A percentile compares a stretch with the other conserved stretches of the same genome.
These are phyloP conservation scores for Mesochorus sp. DNA, from an alignment of 2,888 invertebrate species.

Conservation along the genomic window DNA sequence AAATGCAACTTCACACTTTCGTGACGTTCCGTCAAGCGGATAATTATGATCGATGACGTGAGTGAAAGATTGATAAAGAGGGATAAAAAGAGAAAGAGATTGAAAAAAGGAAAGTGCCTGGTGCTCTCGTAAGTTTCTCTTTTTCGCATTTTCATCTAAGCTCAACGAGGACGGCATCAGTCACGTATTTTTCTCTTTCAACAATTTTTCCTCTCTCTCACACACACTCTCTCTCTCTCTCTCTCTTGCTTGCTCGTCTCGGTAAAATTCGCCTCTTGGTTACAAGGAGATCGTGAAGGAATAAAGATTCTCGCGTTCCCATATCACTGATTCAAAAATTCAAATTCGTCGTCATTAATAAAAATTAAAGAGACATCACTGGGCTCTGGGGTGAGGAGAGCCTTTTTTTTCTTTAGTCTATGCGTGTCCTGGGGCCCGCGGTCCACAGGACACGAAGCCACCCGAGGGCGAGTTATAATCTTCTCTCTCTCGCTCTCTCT, in stretches of 20 bases:
- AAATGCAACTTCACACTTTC: constrained; percentile 56
- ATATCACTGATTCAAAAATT: constrained; percentile 82
- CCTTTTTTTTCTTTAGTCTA: constrained; percentile 63
- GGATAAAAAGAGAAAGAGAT: neutral
- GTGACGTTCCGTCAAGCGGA: constrained; percentile 68
- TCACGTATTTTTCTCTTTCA: constrained; percentile 69
- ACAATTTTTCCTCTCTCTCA: constrained; percentile 1
- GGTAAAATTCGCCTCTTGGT: no score
- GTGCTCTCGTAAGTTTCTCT: constrained; percentile 43
- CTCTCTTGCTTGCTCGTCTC: no score
- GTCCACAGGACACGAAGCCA: constrained; percentile 57
- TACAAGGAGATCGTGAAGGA: neutral
- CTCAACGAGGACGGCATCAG: constrained; percentile 66
- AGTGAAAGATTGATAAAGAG: neutral
- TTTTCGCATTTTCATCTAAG: constrained; percentile 69
- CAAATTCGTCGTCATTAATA: constrained; percentile 81
- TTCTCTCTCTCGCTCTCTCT: constrained; percentile 22
- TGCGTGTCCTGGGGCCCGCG: constrained; percentile 47
- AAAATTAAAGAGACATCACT: constrained; percentile 82
- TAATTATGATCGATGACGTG: constrained; percentile 79
- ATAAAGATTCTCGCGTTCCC: constrained; percentile 70
- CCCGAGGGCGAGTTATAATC: constrained; percentile 52
- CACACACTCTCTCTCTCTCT: no score
- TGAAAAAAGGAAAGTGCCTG: constrained; percentile 25
- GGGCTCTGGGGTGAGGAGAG: constrained; percentile 69